Conservation (phyloP, 35 echinoderm and acorn worm species). For the Hemicentrotus pulcherrimus region DNA sequence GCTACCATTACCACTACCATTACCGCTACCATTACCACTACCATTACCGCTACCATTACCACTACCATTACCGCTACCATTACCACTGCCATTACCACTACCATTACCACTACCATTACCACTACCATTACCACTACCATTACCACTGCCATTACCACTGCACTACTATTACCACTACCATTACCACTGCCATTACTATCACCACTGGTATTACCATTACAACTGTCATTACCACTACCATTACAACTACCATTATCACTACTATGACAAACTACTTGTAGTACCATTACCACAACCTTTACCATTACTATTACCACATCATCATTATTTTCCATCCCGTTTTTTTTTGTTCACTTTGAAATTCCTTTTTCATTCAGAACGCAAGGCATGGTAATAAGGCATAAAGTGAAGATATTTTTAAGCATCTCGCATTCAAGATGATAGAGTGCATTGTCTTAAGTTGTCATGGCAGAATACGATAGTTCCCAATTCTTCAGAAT, state of each 20-base stretch:
- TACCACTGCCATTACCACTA: not conserved
- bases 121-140: not conserved
- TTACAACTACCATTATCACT: not conserved
- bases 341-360: not conserved
- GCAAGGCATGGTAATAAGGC: too few relatives aligned
- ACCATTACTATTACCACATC: not conserved
- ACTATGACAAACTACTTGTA: not conserved
- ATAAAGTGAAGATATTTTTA: too few relatives aligned
- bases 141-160: not conserved
- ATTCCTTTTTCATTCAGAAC: not conserved
- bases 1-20: not conserved
- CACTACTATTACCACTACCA: not conserved
- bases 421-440: too few relatives aligned
- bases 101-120: slow-evolving; percentile 7
- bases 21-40: slow-evolving; percentile 14
- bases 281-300: not conserved
- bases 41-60: not conserved
- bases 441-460: too few relatives aligned
- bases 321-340: not conserved
- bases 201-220: not conserved
- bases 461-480: too few relatives aligned
- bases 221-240: not conserved
- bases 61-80: not conserved
- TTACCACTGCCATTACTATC: not conserved
- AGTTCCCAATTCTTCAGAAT: too few relatives aligned